These are phyloP conservation scores for Neolamprologus toae DNA, from an alignment of 2,113 vertebrate genomes.

Conservation along the genomic window DNA sequence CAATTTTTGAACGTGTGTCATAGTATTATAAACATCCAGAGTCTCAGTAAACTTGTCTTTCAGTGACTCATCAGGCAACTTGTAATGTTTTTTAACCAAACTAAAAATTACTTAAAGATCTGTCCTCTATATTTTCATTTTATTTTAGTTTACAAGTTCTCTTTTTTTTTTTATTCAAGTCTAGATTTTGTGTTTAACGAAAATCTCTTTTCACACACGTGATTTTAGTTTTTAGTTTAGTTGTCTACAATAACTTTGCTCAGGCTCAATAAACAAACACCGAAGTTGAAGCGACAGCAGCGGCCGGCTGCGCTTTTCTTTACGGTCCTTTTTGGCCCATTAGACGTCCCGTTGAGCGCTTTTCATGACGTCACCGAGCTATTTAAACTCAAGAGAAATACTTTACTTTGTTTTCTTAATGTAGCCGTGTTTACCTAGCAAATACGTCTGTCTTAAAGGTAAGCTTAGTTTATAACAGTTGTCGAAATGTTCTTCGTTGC, in stretches of 20 bases:
- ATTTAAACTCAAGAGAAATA: not conserved
- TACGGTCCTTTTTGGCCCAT: not conserved
- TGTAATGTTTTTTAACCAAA: not conserved
- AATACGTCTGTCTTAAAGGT: fast-evolving
- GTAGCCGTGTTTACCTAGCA: not conserved
- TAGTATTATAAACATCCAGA: not conserved
- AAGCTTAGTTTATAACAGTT: not conserved
- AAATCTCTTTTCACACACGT: not conserved
- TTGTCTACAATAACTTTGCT: not conserved
- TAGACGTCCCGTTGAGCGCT: not conserved
- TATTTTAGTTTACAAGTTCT: not conserved
- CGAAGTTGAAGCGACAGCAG: not conserved
- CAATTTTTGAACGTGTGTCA: not conserved
- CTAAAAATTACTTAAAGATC: not conserved
- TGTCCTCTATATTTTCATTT: not conserved
- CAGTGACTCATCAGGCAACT: not conserved
- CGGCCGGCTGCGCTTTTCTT: not conserved
- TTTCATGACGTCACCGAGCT: not conserved
- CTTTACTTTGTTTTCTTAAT: not conserved
- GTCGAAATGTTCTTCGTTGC: not conserved
- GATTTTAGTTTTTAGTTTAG: not conserved
- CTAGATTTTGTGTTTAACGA: not conserved
- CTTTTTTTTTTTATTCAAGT: not conserved
- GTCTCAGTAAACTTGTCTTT: not conserved
- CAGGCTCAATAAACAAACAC: not conserved